A percentile compares a stretch with the other conserved stretches of the same genome.
Conservation (phyloP, 2,888 invertebrate species). For the Stratiomys singularior region DNA sequence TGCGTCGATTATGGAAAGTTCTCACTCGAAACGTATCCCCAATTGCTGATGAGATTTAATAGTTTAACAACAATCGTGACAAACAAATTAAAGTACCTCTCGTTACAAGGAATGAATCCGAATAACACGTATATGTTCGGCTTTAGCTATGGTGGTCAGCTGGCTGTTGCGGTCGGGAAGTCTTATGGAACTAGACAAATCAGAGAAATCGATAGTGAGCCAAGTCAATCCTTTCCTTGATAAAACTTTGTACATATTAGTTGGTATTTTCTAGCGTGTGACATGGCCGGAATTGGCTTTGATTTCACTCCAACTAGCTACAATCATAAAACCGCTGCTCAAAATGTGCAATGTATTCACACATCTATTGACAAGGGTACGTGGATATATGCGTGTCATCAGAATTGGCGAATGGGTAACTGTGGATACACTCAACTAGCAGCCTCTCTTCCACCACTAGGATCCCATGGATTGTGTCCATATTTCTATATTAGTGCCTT, state of each 20-base stretch:
- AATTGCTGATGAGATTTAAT: constrained; percentile 58
- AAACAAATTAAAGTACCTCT: constrained; percentile 55
- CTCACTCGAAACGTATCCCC: constrained; percentile 59
- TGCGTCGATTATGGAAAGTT: constrained; percentile 59
- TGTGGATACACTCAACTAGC: constrained; percentile 61
- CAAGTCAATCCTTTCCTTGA: not conserved
- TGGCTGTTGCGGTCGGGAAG: constrained; percentile 60
- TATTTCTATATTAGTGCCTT: constrained; percentile 63
- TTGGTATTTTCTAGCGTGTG: constrained; percentile 58
- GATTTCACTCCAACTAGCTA: constrained; percentile 55
- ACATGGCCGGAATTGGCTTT: constrained; percentile 64
- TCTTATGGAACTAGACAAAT: constrained; percentile 56
- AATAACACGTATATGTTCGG: constrained; percentile 61
- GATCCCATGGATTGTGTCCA: constrained; percentile 61
- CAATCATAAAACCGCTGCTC: constrained; percentile 60
- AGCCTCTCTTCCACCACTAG: constrained; percentile 58
- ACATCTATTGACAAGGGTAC: constrained; percentile 63
- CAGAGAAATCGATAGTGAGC: constrained; percentile 62
- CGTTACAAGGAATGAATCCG: constrained; percentile 58
- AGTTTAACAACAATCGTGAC: constrained; percentile 57
- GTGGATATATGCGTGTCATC: constrained; percentile 59
- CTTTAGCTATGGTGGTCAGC: constrained; percentile 63
- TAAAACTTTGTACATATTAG: not conserved
- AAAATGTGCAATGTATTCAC: constrained; percentile 63
- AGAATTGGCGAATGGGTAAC: constrained; percentile 62